Conservation (phyloP, 2,797 vertebrate species). For the Okamejei kenojei region DNA sequence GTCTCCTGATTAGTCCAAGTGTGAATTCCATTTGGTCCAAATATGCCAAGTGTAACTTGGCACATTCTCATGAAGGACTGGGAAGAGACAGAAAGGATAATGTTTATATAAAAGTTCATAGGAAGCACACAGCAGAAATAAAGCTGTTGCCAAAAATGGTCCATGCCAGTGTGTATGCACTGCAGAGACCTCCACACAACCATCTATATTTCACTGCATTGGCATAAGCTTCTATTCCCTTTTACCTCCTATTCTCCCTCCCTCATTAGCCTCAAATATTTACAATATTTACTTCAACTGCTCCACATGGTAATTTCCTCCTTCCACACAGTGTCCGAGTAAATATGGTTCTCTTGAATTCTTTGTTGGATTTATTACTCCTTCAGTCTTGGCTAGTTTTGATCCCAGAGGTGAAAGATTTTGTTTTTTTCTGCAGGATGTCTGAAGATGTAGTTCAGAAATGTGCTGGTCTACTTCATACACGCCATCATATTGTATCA, state of each 20-base stretch:
- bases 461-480: background rate
- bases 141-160: background rate
- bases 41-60: background rate
- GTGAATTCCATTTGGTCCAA: background rate
- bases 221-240: background rate
- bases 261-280: too few relatives aligned
- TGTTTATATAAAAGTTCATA: background rate
- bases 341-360: background rate
- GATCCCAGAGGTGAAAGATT: background rate
- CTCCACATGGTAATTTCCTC: background rate
- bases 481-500: too few relatives aligned
- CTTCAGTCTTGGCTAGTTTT: background rate
- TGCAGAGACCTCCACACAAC: background rate
- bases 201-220: background rate
- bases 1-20: background rate
- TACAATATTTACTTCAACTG: background rate
- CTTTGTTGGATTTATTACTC: background rate
- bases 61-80: background rate
- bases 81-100: background rate
- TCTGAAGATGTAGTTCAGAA: background rate
- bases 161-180: background rate
- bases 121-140: background rate
- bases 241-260: background rate
- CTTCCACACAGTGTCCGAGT: background rate
- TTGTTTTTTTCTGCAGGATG: background rate